Conservation (phyloP, 1,140 invertebrate genomes). For the Trypoxylus dichotomus region DNA sequence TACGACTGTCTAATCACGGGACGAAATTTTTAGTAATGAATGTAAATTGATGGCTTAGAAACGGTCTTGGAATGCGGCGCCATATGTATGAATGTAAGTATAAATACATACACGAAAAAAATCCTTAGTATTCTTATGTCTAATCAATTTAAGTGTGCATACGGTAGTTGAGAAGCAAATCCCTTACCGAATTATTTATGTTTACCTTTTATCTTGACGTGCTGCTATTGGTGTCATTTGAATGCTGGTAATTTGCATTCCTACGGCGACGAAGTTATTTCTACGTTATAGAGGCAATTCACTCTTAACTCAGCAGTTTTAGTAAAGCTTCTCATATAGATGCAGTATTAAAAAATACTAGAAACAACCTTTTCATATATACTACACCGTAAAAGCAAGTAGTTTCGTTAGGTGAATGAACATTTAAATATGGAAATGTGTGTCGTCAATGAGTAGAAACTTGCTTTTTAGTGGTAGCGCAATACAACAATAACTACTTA, state of each 20-base stretch:
- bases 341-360: background rate
- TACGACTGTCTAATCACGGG: background rate
- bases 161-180: background rate
- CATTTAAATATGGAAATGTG: slow-evolving; percentile 1
- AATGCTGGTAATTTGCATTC: background rate
- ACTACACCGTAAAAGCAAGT: background rate
- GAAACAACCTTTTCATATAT: background rate
- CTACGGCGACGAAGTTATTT: background rate
- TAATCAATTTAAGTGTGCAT: too few relatives aligned
- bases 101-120: too few relatives aligned
- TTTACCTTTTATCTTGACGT: background rate
- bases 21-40: background rate
- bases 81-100: too few relatives aligned
- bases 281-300: background rate
- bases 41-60: background rate
- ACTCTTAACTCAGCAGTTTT: background rate
- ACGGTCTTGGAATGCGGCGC: background rate
- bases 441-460: background rate
- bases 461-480: background rate
- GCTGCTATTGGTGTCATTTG: background rate
- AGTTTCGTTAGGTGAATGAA: background rate
- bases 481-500: background rate
- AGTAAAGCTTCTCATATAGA: background rate
- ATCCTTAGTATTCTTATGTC: too few relatives aligned
- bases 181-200: background rate